A percentile compares a stretch with the other conserved stretches of the same genome.
These are phyloP conservation scores for Cavia aperea DNA, from an alignment of 2,113 vertebrate genomes.

Conservation along the genomic window DNA sequence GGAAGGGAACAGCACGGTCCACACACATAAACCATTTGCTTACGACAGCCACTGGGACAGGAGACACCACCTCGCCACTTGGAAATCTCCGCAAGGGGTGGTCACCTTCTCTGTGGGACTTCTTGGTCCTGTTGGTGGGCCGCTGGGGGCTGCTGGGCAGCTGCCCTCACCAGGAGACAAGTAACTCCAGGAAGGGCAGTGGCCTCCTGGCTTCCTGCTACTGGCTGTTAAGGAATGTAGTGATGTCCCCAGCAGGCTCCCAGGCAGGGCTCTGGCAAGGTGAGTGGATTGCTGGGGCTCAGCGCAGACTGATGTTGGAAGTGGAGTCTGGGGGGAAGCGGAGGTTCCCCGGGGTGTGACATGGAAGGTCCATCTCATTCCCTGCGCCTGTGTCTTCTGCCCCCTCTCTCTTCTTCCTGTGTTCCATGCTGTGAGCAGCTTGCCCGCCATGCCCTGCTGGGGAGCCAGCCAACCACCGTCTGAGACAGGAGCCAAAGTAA, in stretches of 20 bases:
- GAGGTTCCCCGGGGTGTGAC: not conserved
- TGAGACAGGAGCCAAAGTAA: not conserved
- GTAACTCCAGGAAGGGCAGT: accelerated
- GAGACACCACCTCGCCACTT: accelerated
- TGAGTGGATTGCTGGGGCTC: not conserved
- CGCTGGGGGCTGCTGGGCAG: accelerated
- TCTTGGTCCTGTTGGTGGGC: accelerated
- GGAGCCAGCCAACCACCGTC: not conserved
- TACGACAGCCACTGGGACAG: accelerated
- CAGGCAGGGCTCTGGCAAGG: not conserved
- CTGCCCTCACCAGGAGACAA: not conserved
- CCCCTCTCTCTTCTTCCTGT: not conserved
- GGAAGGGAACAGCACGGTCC: accelerated
- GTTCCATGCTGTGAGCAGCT: not conserved
- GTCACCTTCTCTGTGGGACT: accelerated
- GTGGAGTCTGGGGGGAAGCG: not conserved
- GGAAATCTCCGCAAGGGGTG: accelerated
- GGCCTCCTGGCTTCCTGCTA: not conserved
- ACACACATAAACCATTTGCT: accelerated
- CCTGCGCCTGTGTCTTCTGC: not conserved
- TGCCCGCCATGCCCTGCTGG: not conserved
- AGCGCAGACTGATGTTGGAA: not conserved
- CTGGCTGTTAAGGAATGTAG: not conserved
- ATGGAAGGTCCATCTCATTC: too few species aligned
- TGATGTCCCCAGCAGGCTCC: too few species aligned